These are phyloP conservation scores for Struthidea cinerea DNA, from an alignment of 2,113 vertebrate genomes.

Conservation along the genomic window DNA sequence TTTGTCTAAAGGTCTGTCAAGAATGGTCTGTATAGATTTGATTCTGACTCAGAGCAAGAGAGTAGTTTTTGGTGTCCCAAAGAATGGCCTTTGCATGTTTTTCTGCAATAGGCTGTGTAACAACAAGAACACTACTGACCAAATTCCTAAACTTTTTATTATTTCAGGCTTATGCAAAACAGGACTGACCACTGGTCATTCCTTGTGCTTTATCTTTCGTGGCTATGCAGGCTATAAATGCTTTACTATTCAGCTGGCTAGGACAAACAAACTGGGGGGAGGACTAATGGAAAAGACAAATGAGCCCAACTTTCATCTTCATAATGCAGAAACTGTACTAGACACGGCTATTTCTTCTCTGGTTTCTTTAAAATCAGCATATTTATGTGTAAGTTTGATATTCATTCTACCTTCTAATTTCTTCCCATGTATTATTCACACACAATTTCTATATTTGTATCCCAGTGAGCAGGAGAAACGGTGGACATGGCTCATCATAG, in stretches of 20 bases:
- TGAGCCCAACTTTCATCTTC: neutral
- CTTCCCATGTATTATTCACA: neutral
- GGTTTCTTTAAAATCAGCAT: neutral
- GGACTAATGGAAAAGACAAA: conserved; percentile 41
- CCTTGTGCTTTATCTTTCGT: neutral
- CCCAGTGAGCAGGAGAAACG: neutral
- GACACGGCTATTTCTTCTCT: neutral
- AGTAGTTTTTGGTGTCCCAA: neutral
- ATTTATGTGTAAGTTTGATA: neutral
- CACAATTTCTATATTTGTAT: neutral
- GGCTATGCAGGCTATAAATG: neutral
- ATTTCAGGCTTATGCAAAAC: neutral
- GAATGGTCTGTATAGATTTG: neutral
- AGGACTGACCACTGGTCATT: neutral
- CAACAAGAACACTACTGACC: neutral
- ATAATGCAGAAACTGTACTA: neutral
- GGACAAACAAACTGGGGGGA: neutral
- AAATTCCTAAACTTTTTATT: neutral
- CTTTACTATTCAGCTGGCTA: neutral
- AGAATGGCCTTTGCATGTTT: neutral
- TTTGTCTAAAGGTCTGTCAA: neutral
- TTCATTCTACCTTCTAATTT: neutral
- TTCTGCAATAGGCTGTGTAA: neutral
- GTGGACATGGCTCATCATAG: neutral
- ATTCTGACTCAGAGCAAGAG: neutral